Evolutionary conservation across 2,797 vertebrate genomes (phyloP).

Genomic region (Loriculus beryllinus): DNA sequence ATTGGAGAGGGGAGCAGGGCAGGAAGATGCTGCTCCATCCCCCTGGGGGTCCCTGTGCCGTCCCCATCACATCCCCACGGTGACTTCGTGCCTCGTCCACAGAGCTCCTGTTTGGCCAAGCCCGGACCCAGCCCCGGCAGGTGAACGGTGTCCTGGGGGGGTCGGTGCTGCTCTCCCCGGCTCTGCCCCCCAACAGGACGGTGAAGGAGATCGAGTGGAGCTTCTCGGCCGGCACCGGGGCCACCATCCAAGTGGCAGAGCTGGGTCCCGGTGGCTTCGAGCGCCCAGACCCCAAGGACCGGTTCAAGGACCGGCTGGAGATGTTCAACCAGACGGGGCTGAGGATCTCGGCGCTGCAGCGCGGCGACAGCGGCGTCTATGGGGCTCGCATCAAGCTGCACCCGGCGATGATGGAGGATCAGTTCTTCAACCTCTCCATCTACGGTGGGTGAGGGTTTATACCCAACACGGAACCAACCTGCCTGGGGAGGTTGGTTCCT

Average conservation of each 20-base stretch:
- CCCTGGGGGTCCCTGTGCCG: not conserved
- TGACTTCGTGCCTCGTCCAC: not conserved
- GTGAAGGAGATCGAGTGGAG: conserved; percentile 28
- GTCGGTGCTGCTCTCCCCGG: not conserved
- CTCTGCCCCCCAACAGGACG: not conserved
- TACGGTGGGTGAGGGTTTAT: not conserved
- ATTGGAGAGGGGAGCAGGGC: not conserved
- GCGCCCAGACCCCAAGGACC: not conserved
- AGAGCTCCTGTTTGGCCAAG: not conserved
- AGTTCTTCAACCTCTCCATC: not conserved
- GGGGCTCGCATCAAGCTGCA: not conserved
- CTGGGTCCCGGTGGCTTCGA: rapidly evolving
- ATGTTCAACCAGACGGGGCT: not conserved
- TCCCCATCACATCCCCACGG: not conserved
- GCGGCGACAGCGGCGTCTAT: not conserved
- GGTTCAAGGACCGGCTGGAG: not conserved
- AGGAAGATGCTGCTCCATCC: not conserved
- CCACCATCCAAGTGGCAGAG: not conserved
- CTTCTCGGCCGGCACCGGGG: rapidly evolving
- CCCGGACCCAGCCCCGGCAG: not conserved
- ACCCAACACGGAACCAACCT: no score
- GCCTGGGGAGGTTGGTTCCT: no score
- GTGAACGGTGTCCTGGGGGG: not conserved
- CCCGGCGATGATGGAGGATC: not conserved
- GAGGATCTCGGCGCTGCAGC: not conserved